Conservation (phyloP, 2,888 invertebrate genomes). For the Teleiodes luculella region DNA sequence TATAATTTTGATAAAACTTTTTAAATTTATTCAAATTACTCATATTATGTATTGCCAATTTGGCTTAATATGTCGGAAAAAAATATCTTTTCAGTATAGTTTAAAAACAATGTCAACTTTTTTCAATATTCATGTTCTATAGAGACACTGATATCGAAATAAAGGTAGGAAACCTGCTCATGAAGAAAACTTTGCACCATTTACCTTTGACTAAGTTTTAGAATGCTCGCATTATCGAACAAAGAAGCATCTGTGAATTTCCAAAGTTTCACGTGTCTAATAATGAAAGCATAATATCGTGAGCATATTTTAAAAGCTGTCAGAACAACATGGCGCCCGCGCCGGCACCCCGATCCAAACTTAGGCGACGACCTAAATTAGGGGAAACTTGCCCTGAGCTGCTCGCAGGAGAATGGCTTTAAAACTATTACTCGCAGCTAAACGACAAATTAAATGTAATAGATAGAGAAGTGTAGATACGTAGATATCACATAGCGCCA, state of each 20-base stretch:
- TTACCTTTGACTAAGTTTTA: no score
- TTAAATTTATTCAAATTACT: no score
- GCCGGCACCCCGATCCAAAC: constrained; percentile 52
- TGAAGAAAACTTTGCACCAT: no score
- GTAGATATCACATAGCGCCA: background rate
- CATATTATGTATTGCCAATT: no score
- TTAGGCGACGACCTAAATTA: constrained; percentile 60
- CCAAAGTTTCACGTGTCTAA: constrained; percentile 23
- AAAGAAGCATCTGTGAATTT: constrained; percentile 18
- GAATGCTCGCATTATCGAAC: no score
- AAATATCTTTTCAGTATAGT: no score
- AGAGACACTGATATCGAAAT: no score
- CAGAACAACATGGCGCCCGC: constrained; percentile 65
- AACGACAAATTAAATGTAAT: background rate
- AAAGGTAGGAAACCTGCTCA: no score
- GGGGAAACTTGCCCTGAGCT: constrained; percentile 53
- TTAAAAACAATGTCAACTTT: no score
- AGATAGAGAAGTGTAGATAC: background rate
- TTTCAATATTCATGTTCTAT: no score
- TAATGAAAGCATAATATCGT: constrained; percentile 45
- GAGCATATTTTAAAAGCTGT: constrained; percentile 72
- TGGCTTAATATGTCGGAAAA: no score
- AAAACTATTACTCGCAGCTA: constrained; percentile 40
- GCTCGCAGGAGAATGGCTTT: constrained; percentile 39
- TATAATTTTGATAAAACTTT: constrained; percentile 9